Evolutionary conservation across 1,140 invertebrate genomes (phyloP).

Genomic region (Bombyx mandarina): DNA sequence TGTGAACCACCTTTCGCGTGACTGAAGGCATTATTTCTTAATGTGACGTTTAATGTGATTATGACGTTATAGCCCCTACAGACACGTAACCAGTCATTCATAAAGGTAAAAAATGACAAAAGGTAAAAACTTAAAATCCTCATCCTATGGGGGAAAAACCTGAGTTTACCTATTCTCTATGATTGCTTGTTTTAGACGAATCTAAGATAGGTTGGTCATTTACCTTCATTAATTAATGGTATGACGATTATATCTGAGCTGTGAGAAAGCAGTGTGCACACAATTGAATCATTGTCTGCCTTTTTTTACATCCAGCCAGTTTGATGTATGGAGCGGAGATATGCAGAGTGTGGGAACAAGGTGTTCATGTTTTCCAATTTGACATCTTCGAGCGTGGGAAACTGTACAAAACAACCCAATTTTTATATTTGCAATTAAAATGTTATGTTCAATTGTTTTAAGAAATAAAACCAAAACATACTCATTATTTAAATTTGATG

Average conservation of each 20-base stretch:
- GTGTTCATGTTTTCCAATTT: slow-evolving; percentile 56
- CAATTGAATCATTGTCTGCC: slow-evolving; percentile 68
- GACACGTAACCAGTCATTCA: slow-evolving; percentile 37
- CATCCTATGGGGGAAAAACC: no score
- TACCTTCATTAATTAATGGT: slow-evolving; percentile 62
- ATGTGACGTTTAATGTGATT: slow-evolving; percentile 43
- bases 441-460: slow-evolving; percentile 24
- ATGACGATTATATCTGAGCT: slow-evolving; percentile 55
- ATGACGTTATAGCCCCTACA: slow-evolving; percentile 30
- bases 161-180: neutral
- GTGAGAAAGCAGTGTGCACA: slow-evolving; percentile 65
- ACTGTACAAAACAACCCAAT: slow-evolving; percentile 20
- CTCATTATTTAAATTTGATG: no score
- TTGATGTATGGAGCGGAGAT: slow-evolving; percentile 66
- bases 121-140: no score
- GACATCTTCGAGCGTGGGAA: slow-evolving; percentile 62
- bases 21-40: slow-evolving; percentile 29
- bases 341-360: slow-evolving; percentile 66
- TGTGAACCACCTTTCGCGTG: slow-evolving; percentile 26
- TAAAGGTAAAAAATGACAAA: slow-evolving; percentile 16
- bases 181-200: slow-evolving; percentile 5
- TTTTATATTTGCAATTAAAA: slow-evolving; percentile 25
- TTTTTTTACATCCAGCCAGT: slow-evolving; percentile 55
- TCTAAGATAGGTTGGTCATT: slow-evolving; percentile 47
- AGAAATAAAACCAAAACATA: neutral